Base-by-base conservation (phyloP, 2,113 vertebrate genomes). In the Polyodon spathula region DNA sequence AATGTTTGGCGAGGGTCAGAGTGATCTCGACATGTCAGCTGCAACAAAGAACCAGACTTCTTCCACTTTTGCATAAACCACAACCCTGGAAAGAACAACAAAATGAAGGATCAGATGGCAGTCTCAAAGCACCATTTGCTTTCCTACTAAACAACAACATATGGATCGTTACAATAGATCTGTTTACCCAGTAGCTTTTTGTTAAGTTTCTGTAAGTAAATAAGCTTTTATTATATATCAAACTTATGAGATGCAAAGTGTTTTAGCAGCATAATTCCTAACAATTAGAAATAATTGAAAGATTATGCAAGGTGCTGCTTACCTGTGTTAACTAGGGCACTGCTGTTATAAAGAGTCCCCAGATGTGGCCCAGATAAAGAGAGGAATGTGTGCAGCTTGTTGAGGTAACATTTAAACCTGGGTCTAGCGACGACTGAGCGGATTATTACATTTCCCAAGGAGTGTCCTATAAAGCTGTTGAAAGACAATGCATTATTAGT, bases 41-140 rank as follows among this genome's bases (percentile, higher is more conserved):
- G 96, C 65, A 99, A 72, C 56, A 97, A 85, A 40, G 94, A 98
- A 14, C 96, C 94, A 6, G 95, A 98, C 68, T 98, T 99, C 83
- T 98, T 99, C 96, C 95, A 99, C 75, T 99, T 99, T 82, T 99
- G 96, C 96, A 98, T 99, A 81, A 98, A 99, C 96, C 96, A 99
- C 61, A 99, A 89, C 57, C 96, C 96, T 99, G 67, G 54, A 14
- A 38, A 60, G 39, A 61, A 12, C 2, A 59, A 39, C 8, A 41
- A 5, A 42, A 1, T 17, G 10, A 8, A 48, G 6, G 3, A 27
- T 27, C 27, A 27, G 27, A 27, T 27, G 27, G 27, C 27, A 27
- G 27, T 27, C 27, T 27, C 27, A 27, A 27, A 27, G 27, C 27
- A 27, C 27, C 27, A 27, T 27, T 27, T 27, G 27, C 27, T 27